Percentiles rank a stretch among this genome's conserved stretches.
These are phyloP conservation scores for Leucosticte australis DNA, from an alignment of 2,113 vertebrate genomes.

Conservation along the genomic window DNA sequence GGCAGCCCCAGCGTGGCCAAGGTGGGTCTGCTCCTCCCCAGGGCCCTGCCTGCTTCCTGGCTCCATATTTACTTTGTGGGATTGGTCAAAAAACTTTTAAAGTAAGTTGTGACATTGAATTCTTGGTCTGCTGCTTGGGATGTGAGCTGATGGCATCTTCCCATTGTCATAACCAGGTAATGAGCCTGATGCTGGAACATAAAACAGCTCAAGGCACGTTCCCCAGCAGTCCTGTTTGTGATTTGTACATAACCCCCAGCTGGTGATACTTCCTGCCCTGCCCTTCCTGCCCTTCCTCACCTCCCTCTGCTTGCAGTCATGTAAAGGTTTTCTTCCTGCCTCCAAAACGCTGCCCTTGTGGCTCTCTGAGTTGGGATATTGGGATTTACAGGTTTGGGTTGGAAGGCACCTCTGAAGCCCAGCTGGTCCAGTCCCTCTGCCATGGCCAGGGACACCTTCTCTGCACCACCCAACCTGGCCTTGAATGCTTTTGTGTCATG, in stretches of 20 bases:
- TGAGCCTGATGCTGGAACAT: too few species aligned
- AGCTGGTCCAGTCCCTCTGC: background rate
- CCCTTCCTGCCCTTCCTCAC: background rate
- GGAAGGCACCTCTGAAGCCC: background rate
- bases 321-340: background rate
- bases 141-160: too few species aligned
- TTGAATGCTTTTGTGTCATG: accelerated
- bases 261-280: background rate
- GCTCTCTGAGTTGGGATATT: background rate
- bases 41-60: background rate
- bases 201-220: too few species aligned
- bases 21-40: slow-evolving; percentile 61
- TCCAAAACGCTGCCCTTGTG: accelerated
- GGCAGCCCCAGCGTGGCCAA: slow-evolving; percentile 67
- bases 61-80: too few species aligned
- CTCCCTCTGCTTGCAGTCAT: accelerated
- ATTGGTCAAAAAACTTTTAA: too few species aligned
- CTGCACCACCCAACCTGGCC: background rate
- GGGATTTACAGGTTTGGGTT: background rate
- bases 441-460: background rate
- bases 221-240: too few species aligned
- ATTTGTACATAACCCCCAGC: too few species aligned
- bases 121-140: too few species aligned
- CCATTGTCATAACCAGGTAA: too few species aligned
- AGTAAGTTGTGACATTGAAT: too few species aligned